phyloP scores from a whole-genome alignment of 2,797 vertebrate species.

The Melopsittacus undulatus region DNA sequence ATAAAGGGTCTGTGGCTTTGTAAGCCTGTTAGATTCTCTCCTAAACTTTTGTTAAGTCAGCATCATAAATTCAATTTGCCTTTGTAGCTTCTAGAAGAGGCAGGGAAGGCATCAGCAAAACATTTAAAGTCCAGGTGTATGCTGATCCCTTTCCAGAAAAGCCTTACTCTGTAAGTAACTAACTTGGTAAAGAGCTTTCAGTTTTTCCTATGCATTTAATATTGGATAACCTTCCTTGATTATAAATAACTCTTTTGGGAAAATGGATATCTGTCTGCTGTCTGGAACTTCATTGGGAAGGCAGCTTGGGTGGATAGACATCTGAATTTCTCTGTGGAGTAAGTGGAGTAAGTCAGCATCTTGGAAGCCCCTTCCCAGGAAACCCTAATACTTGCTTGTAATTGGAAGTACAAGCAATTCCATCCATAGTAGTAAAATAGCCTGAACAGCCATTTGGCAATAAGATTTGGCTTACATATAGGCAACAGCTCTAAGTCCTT shows the following conservation, averaged over 20 bases:
- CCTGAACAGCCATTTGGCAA: background rate
- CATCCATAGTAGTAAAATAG: background rate
- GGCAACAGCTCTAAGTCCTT: background rate
- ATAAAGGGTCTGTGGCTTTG: background rate
- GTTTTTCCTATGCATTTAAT: background rate
- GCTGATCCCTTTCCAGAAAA: background rate
- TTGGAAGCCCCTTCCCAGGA: background rate
- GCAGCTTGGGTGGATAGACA: background rate
- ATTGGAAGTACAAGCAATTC: background rate
- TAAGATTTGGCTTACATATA: background rate
- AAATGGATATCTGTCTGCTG: background rate
- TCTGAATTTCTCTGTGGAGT: background rate
- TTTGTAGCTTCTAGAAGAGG: background rate
- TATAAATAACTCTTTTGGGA: background rate
- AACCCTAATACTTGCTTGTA: accelerated
- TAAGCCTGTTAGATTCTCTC: background rate
- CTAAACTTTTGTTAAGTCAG: background rate
- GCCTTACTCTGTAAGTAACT: background rate
- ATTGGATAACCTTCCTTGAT: background rate
- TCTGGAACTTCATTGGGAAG: background rate
- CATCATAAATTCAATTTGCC: background rate
- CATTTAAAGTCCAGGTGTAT: background rate
- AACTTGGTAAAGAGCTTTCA: background rate
- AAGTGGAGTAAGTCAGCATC: background rate
- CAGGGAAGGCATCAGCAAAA: background rate